Base-by-base conservation (phyloP, 2,888 invertebrate species). In the Andrena marginata region DNA sequence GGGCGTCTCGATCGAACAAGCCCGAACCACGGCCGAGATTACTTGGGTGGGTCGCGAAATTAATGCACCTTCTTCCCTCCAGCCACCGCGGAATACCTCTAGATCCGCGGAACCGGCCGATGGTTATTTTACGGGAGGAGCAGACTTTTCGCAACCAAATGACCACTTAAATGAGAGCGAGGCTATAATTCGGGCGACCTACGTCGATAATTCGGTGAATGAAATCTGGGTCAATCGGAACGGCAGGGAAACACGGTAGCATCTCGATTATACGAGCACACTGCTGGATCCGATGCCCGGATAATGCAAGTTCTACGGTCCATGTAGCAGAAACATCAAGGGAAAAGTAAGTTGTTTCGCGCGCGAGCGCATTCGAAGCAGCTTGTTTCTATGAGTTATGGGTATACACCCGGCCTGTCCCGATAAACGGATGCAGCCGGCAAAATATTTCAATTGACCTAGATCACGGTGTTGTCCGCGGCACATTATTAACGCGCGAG, bases 361-460 rank as follows among this genome's bases (percentile, higher is more conserved):
- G 48, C 13, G n/a, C 29, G 16, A n/a, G 26, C 13, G 5, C 16
- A 49, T 59, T 35, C 29, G 59, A 59, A 56, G 29, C 31, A 68
- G 23, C 56, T 16, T 54, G 35, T 26, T 67, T 62, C 16, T 13
- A 23, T 23, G 67, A 82, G 62, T 74, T 70, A 67, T 51, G 67
- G 67, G 51, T 54, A 54, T 56, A 56, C 49, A 42, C 33, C 10
- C 35, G 10, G 29, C 35, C 26, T 7, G 60, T 63, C 70, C 63
- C 82, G 35, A 70, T 70, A 77, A 42, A 62, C 73, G 73, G 49
- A 23, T 51, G 62, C 64, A 35, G 69, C 65, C 51, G 56, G 62
- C 54, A 62, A 83, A 77, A 83, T 82, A 83, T 83, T 82, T 82
- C 73, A 48, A 31, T 77, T 67, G 77, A 82, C 82, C 77, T 26